Conservation (phyloP, 2,888 invertebrate genomes). For the Neoascia interrupta region DNA sequence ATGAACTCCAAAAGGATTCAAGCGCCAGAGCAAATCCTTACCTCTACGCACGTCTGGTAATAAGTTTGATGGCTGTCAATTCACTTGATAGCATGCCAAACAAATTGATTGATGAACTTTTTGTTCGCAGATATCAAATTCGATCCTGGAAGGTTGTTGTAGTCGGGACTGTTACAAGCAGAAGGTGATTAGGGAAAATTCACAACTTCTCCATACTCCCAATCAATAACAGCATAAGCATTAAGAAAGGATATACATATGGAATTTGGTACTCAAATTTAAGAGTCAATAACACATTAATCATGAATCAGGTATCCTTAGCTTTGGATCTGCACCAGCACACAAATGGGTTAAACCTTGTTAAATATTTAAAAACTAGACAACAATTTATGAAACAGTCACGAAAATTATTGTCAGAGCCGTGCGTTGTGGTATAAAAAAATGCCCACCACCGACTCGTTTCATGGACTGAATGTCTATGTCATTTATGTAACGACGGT, state of each 20-base stretch:
- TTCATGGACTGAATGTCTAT: too few species aligned
- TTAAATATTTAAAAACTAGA: slow-evolving; percentile 7
- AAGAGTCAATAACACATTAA: slow-evolving; percentile 9
- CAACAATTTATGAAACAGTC: background rate
- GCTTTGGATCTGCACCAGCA: background rate
- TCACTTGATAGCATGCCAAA: slow-evolving; percentile 13
- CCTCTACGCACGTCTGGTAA: background rate
- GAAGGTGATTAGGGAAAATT: too few species aligned
- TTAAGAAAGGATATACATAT: background rate
- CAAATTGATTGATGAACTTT: slow-evolving; percentile 28
- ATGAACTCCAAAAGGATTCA: too few species aligned
- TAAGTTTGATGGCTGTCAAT: slow-evolving; percentile 14
- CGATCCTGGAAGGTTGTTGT: too few species aligned
- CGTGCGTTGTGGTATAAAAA: too few species aligned
- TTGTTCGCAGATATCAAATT: slow-evolving; percentile 6
- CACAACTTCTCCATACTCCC: background rate
- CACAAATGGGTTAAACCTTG: background rate
- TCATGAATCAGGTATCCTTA: background rate
- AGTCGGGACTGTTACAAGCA: too few species aligned
- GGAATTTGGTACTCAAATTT: too few species aligned
- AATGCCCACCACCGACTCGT: too few species aligned
- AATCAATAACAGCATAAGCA: background rate
- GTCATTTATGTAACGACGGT: slow-evolving; percentile 11
- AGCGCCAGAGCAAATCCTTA: background rate
- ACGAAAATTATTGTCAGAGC: too few species aligned